Conservation (phyloP, 2,888 invertebrate genomes). For the Drosophila mimetica region DNA sequence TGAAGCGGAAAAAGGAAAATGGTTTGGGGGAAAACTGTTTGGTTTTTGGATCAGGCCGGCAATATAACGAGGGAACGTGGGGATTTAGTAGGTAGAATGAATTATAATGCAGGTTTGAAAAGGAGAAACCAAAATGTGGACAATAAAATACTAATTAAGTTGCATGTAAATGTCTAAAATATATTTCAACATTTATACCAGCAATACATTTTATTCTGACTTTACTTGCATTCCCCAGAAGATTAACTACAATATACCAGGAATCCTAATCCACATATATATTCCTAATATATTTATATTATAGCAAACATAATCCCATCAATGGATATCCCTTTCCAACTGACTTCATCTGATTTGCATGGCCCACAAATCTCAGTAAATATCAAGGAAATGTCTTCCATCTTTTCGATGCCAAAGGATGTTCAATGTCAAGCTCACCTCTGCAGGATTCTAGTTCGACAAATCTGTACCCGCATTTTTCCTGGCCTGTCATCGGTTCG, state of each 20-base stretch:
- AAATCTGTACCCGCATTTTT: conserved; percentile 23
- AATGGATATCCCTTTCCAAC: conserved; percentile 16
- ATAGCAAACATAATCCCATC: conserved; percentile 6
- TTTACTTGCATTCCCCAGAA: too few relatives aligned
- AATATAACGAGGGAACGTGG: not conserved
- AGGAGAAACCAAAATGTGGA: not conserved
- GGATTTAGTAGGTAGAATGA: not conserved
- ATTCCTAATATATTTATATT: too few relatives aligned
- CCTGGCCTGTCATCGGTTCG: conserved; percentile 28
- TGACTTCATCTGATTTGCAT: conserved; percentile 35
- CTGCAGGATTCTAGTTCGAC: conserved; percentile 7
- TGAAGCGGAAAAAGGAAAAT: not conserved
- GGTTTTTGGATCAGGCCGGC: conserved; percentile 23
- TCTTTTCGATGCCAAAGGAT: not conserved
- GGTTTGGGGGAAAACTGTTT: conserved; percentile 3
- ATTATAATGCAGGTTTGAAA: conserved; percentile 3
- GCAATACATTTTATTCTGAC: too few relatives aligned
- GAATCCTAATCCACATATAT: too few relatives aligned
- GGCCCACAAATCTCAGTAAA: conserved; percentile 5
- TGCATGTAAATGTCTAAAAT: not conserved
- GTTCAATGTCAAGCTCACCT: conserved; percentile 14
- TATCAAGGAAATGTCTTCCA: conserved; percentile 11
- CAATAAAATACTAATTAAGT: not conserved
- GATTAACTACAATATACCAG: too few relatives aligned
- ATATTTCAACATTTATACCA: too few relatives aligned